phyloP scores from a whole-genome alignment of 2,888 invertebrate genomes.

The Pogonocherus hispidulus region DNA sequence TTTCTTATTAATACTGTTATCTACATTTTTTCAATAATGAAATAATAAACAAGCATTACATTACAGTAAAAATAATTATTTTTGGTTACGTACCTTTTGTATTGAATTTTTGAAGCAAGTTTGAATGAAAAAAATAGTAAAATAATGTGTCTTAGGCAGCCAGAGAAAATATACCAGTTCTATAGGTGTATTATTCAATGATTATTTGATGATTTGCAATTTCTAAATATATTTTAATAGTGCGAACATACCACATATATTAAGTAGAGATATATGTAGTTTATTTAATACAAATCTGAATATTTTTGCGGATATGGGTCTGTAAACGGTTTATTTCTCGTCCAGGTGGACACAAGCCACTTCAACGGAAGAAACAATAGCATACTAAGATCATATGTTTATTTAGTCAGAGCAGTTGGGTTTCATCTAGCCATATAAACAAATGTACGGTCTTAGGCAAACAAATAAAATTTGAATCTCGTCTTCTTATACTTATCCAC shows the following conservation, averaged over 20 bases:
- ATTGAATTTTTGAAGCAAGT: no score
- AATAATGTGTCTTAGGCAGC: no score
- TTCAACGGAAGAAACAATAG: constrained; percentile 65
- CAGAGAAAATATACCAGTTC: no score
- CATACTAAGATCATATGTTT: constrained; percentile 63
- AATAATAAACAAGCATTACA: no score
- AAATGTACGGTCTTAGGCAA: constrained; percentile 58
- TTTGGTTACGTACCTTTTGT: no score
- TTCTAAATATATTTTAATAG: neutral
- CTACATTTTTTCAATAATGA: no score
- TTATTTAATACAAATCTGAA: constrained; percentile 18
- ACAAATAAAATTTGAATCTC: constrained; percentile 49
- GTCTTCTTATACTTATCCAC: constrained; percentile 30
- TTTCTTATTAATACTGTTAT: no score
- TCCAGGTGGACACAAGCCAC: constrained; percentile 66
- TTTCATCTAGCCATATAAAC: constrained; percentile 61
- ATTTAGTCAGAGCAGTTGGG: constrained; percentile 66
- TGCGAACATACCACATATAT: neutral
- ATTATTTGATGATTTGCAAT: no score
- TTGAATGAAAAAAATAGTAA: no score
- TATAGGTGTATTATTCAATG: no score
- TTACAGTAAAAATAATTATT: no score
- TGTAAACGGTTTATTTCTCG: constrained; percentile 53
- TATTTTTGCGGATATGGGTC: constrained; percentile 47
- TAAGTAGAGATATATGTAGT: neutral